phyloP scores from a whole-genome alignment of 1,140 invertebrate genomes.

The Eubasilissa regina region DNA sequence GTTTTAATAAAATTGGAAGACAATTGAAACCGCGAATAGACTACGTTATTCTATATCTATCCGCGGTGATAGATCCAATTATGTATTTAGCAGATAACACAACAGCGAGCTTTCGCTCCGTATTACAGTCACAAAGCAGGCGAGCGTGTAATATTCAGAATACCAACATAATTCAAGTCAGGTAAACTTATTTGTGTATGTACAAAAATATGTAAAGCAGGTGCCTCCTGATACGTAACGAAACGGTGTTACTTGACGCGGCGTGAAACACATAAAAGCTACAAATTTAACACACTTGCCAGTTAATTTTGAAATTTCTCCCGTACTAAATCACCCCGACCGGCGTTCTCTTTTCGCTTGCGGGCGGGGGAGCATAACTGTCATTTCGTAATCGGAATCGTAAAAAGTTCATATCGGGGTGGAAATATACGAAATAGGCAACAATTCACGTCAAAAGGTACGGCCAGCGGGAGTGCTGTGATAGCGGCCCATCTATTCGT shows the following conservation, averaged over 20 bases:
- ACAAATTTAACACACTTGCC: slow-evolving; percentile 50
- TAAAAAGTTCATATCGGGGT: slow-evolving; percentile 48
- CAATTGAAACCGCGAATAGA: too few species aligned
- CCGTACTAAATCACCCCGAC: slow-evolving; percentile 46
- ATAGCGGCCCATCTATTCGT: slow-evolving; percentile 19
- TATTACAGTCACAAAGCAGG: slow-evolving; percentile 32
- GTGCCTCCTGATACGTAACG: slow-evolving; percentile 51
- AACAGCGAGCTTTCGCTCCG: slow-evolving; percentile 29
- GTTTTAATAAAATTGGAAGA: too few species aligned
- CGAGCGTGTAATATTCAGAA: slow-evolving; percentile 49
- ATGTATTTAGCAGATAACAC: slow-evolving; percentile 21
- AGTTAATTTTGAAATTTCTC: slow-evolving; percentile 50
- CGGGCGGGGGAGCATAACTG: slow-evolving; percentile 32
- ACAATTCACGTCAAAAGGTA: slow-evolving; percentile 9
- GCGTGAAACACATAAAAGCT: slow-evolving; percentile 52
- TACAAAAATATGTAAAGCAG: slow-evolving; percentile 55
- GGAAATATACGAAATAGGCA: slow-evolving; percentile 42
- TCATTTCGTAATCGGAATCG: slow-evolving; percentile 51
- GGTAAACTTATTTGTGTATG: slow-evolving; percentile 46
- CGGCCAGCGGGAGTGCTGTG: slow-evolving; percentile 3
- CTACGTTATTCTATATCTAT: too few species aligned
- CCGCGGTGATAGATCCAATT: slow-evolving; percentile 9
- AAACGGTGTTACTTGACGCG: slow-evolving; percentile 48
- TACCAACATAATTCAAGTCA: slow-evolving; percentile 53
- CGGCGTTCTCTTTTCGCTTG: slow-evolving; percentile 39